A percentile compares a stretch with the other conserved stretches of the same genome.
Evolutionary conservation across 2,113 vertebrate species (phyloP).

Genomic region (Onychorhynchus coronatus): DNA sequence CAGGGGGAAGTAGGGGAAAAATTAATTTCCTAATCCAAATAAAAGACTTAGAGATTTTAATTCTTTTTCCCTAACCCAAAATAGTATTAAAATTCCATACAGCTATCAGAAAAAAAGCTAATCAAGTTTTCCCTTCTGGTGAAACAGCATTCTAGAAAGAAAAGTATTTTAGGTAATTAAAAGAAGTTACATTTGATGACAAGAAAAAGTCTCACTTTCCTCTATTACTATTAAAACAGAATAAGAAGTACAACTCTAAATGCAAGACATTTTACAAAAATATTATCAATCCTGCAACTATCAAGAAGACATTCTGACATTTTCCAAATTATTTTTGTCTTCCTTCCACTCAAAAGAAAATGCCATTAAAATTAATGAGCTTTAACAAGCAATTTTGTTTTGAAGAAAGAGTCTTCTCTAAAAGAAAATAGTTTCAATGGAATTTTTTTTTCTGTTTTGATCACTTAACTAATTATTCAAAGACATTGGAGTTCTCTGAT

Average conservation of each 20-base stretch:
- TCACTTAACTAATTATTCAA: constrained; percentile 37
- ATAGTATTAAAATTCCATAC: not conserved
- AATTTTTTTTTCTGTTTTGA: constrained; percentile 20
- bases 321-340: constrained; percentile 23
- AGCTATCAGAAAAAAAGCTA: not conserved
- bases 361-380: constrained; percentile 6
- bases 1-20: not conserved
- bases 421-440: constrained; percentile 13
- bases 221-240: not conserved
- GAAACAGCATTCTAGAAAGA: not conserved
- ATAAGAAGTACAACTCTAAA: not conserved
- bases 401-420: not conserved
- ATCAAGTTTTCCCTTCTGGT: not conserved
- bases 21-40: constrained; percentile 30
- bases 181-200: not conserved
- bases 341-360: not conserved
- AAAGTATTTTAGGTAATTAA: constrained; percentile 7
- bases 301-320: constrained; percentile 8
- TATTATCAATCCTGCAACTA: not conserved
- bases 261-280: not conserved
- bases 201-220: not conserved
- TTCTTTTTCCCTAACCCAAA: not conserved
- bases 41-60: not conserved
- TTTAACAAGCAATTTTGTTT: constrained; percentile 34
- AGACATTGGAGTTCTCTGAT: constrained; percentile 50